Evolutionary conservation across 2,888 invertebrate species (phyloP), one percentile per base, ranked within the genome.

Genomic region (Chrysomela aeneicollis): DNA sequence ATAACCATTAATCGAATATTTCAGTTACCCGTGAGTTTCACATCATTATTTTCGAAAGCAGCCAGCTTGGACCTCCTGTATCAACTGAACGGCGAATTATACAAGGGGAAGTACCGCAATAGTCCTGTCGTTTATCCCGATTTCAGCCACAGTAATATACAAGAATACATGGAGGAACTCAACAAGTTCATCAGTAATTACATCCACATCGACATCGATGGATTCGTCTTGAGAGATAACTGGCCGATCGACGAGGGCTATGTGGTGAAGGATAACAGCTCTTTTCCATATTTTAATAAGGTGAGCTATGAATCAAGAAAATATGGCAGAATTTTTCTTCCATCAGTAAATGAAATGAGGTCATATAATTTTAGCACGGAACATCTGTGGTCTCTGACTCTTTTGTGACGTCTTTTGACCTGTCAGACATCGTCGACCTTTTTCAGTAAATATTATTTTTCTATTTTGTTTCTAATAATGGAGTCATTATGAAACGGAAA

Each of bases 261-360:
- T 61, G n/a, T 61, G 35, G 82, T 84, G 59, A 76, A 81, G 58
- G 79, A 81, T 1, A n/a, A 49, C 17, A 42, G 46, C 12, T 67
- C 73, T 60, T 81, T 87, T 57, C 85, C 86, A 0, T 88, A 88
- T 77, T 83, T 85, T 59, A 85, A 82, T 71, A 69, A 86, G 81
- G 88, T 87, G n/a, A n/a, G n/a, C n/a, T n/a, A n/a, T n/a, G n/a
- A n/a, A n/a, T n/a, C n/a, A n/a, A n/a, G n/a, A n/a, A n/a, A n/a
- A n/a, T n/a, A n/a, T n/a, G n/a, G n/a, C n/a, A n/a, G n/a, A n/a
- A n/a, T n/a, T n/a, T n/a, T n/a, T n/a, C n/a, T n/a, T n/a, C n/a
- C n/a, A n/a, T n/a, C n/a, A n/a, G n/a, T n/a, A n/a, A n/a, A n/a
- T n/a, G n/a, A n/a, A n/a, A n/a, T n/a, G n/a, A n/a, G n/a, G n/a